Evolutionary conservation across 2,113 vertebrate genomes (phyloP).

Genomic region (Trogon surrucura): DNA sequence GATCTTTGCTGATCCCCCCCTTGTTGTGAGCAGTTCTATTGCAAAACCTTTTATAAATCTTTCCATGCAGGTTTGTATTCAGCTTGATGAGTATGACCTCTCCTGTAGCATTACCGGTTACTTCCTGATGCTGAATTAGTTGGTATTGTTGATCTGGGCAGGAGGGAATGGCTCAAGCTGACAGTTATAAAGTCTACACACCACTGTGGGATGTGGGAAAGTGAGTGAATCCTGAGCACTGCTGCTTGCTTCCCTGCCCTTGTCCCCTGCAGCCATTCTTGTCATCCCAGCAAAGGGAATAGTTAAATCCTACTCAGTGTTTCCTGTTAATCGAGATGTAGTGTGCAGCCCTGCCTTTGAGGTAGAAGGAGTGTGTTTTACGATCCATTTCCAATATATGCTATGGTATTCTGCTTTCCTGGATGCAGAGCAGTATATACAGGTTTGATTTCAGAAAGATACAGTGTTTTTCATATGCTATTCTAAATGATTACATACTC

Average conservation of each 20-base stretch:
- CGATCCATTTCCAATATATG: neutral
- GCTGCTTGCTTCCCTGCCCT: neutral
- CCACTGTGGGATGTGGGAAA: neutral
- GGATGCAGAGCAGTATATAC: neutral
- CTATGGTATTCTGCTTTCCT: neutral
- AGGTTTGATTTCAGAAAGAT: neutral
- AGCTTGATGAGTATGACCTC: neutral
- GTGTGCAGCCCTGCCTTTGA: neutral
- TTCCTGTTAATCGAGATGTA: neutral
- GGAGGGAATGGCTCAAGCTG: neutral
- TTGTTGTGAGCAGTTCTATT: neutral
- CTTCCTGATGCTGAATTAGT: neutral
- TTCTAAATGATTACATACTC: neutral
- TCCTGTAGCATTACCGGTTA: neutral
- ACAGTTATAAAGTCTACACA: neutral
- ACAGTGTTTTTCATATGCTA: rapidly evolving
- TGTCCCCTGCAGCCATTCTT: neutral
- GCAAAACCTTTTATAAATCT: neutral
- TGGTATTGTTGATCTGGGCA: neutral
- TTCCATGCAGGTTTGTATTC: neutral
- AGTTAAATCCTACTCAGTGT: neutral
- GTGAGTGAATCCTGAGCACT: neutral
- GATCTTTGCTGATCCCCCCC: neutral
- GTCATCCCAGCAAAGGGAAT: neutral
- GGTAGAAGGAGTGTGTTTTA: neutral